phyloP scores from a whole-genome alignment of 1,140 invertebrate genomes.

The Drosophila oshimai region DNA sequence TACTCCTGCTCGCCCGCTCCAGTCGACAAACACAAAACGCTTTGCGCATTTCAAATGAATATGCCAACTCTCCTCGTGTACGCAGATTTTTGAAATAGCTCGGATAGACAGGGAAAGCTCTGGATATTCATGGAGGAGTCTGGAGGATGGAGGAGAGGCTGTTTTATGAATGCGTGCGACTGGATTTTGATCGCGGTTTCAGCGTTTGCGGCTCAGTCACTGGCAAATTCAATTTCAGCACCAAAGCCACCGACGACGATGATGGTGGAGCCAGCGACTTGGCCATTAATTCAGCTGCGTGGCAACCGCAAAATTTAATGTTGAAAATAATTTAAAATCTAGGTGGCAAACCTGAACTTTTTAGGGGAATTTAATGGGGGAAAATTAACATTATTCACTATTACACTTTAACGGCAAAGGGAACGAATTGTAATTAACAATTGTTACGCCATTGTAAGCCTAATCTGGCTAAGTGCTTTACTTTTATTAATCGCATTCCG shows the following conservation, averaged over 20 bases:
- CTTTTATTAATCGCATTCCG: constrained; percentile 46
- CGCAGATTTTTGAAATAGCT: constrained; percentile 43
- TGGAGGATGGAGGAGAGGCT: not conserved
- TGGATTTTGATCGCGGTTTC: constrained; percentile 68
- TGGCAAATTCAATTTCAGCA: constrained; percentile 68
- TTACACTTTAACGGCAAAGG: not conserved
- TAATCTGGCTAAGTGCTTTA: constrained; percentile 48
- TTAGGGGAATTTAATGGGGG: not conserved
- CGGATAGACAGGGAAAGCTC: not conserved
- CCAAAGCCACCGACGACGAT: constrained; percentile 24
- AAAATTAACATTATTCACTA: constrained; percentile 14
- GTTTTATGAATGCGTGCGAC: constrained; percentile 34
- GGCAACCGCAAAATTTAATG: constrained; percentile 57
- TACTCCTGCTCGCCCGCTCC: constrained; percentile 4
- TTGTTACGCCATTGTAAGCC: constrained; percentile 26
- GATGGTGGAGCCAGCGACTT: constrained; percentile 15
- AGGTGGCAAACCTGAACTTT: not conserved
- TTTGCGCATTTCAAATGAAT: constrained; percentile 73
- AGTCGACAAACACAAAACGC: constrained; percentile 52
- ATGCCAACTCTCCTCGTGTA: constrained; percentile 32
- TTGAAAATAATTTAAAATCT: constrained; percentile 31
- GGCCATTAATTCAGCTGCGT: constrained; percentile 41
- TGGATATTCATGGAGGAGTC: not conserved
- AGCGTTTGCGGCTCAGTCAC: constrained; percentile 60
- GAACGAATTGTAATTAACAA: constrained; percentile 41